A percentile compares a stretch with the other conserved stretches of the same genome.
phyloP scores from a whole-genome alignment of 2,113 vertebrate genomes.

The Triplophysa tibetana region DNA sequence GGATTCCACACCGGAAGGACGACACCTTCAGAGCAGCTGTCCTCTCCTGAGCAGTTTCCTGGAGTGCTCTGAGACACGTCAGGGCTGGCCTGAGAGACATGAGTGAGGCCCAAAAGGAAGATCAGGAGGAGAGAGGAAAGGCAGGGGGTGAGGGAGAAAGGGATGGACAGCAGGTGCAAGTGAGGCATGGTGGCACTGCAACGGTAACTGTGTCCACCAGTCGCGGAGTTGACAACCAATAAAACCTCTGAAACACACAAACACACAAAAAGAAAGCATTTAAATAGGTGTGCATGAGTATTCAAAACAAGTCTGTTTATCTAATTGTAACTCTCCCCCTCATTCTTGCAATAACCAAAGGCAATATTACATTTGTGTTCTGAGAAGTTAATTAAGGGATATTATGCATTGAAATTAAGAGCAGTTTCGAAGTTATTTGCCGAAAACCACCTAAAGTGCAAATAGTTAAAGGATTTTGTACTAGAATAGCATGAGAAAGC shows the following conservation, averaged over 20 bases:
- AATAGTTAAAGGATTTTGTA: not conserved
- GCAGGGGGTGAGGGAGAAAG: constrained; percentile 51
- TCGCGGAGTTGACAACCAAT: constrained; percentile 7
- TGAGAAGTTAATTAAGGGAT: no score
- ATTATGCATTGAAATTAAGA: no score
- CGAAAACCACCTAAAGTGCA: no score
- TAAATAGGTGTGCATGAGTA: not conserved
- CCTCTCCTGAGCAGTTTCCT: constrained; percentile 68
- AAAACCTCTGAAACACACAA: constrained; percentile 42
- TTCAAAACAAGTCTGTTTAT: not conserved
- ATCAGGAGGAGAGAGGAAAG: constrained; percentile 64
- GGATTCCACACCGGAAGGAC: constrained; percentile 83
- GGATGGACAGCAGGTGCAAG: constrained; percentile 51
- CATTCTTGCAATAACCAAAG: no score
- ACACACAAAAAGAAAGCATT: constrained; percentile 3
- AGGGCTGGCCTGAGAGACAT: constrained; percentile 61
- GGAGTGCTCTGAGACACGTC: constrained; percentile 38
- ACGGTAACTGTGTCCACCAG: constrained; percentile 22
- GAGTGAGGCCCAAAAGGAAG: constrained; percentile 65
- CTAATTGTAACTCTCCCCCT: not conserved
- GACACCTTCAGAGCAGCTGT: constrained; percentile 79
- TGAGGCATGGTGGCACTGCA: constrained; percentile 57
- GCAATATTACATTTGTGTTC: no score
- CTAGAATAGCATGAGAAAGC: not conserved
- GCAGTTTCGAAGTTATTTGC: no score